A percentile compares a stretch with the other conserved stretches of the same genome.
These are phyloP conservation scores for Cantharis nigra DNA, from an alignment of 2,888 invertebrate genomes.

Conservation along the genomic window DNA sequence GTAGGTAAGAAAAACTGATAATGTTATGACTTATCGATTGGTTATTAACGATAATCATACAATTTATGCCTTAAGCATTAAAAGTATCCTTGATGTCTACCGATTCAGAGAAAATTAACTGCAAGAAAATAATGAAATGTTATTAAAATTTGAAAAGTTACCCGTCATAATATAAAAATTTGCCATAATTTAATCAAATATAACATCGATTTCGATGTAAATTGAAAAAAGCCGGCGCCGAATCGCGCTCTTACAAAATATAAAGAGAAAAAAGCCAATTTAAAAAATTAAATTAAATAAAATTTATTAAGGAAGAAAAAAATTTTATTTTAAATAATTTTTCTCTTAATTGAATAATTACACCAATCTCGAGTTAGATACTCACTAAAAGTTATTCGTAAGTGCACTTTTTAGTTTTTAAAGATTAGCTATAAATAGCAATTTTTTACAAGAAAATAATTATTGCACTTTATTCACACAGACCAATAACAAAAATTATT, in stretches of 20 bases:
- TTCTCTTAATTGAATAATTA: not conserved
- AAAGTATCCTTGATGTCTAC: not conserved
- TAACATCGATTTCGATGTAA: constrained; percentile 1
- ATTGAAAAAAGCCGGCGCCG: not conserved
- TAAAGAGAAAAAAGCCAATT: not conserved
- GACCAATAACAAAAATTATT: constrained; percentile 9
- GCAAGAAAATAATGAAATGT: not conserved
- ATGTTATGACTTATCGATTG: not conserved
- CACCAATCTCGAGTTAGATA: not conserved
- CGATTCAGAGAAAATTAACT: not conserved
- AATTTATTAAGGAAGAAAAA: not conserved
- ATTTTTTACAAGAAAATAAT: not conserved
- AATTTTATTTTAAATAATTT: not conserved
- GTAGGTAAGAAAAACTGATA: not conserved
- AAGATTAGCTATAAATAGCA: not conserved
- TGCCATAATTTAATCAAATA: not conserved
- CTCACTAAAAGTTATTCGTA: not conserved
- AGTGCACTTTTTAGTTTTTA: not conserved
- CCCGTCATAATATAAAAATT: not conserved
- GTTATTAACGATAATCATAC: not conserved
- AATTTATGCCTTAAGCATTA: not conserved
- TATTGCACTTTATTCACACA: not conserved
- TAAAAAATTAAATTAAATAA: not conserved
- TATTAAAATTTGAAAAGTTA: not conserved
- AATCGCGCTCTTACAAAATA: not conserved